Conservation (phyloP, 2,113 vertebrate genomes). For the Corythaixoides concolor region DNA sequence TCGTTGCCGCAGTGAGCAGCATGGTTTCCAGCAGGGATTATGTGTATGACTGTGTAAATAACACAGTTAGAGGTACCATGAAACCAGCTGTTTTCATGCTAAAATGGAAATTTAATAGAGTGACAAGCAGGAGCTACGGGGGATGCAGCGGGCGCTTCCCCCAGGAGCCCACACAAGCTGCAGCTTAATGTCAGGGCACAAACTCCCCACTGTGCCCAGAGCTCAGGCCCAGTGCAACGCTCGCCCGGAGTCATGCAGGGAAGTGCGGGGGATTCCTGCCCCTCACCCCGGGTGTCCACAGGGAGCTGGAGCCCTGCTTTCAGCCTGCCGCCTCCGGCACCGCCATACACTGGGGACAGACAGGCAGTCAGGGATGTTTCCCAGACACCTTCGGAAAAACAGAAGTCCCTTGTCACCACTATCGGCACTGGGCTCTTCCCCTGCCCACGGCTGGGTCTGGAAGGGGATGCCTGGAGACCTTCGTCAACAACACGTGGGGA, state of each 20-base stretch:
- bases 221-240: neutral
- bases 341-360: accelerated
- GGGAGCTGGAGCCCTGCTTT: neutral
- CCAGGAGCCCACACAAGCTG: neutral
- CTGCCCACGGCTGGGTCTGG: neutral
- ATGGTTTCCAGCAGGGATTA: conserved; percentile 33
- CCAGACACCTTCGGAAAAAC: neutral
- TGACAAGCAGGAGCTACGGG: conserved; percentile 23
- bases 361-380: neutral
- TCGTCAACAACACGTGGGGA: neutral
- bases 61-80: conserved; percentile 51
- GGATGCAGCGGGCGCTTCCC: neutral
- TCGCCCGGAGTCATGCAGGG: neutral
- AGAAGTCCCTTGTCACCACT: neutral
- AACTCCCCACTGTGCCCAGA: neutral
- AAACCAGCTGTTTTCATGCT: conserved; percentile 64
- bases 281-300: accelerated
- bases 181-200: neutral
- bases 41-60: conserved; percentile 60
- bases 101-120: conserved; percentile 62
- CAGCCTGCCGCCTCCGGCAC: accelerated
- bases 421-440: neutral
- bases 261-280: neutral
- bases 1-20: neutral
- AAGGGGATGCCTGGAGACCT: neutral